Conservation (phyloP, 92 coral and sea anemone genomes). For the Scolanthus callimorphus region DNA sequence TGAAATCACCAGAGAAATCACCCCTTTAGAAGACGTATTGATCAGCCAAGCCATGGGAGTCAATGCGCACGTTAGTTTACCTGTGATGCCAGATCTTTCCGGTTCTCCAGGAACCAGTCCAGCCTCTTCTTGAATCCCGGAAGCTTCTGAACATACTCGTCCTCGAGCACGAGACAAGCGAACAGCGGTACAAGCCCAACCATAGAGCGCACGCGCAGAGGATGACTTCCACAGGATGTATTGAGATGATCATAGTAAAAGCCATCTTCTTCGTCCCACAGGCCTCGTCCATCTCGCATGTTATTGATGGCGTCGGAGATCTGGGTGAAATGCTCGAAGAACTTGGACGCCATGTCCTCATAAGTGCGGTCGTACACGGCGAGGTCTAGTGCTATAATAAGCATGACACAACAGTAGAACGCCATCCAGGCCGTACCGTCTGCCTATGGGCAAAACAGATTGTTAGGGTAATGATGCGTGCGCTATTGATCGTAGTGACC, state of each 20-base stretch:
- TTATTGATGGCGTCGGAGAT: slow-evolving; percentile 94
- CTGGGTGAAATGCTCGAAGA: slow-evolving; percentile 95
- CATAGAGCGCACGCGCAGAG: slow-evolving; percentile 85
- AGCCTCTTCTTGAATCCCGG: slow-evolving; percentile 77
- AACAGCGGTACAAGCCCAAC: slow-evolving; percentile 80
- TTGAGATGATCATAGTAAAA: slow-evolving; percentile 92
- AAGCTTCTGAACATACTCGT: slow-evolving; percentile 57
- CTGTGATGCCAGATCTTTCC: slow-evolving; percentile 71
- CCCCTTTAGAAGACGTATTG: too few species aligned
- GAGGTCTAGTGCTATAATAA: slow-evolving; percentile 86
- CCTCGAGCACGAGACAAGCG: slow-evolving; percentile 74
- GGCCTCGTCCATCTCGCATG: slow-evolving; percentile 87
- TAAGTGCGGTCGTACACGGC: slow-evolving; percentile 73
- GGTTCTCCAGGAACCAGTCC: slow-evolving; percentile 81
- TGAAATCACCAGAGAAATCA: too few species aligned
- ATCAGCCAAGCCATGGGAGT: too few species aligned
- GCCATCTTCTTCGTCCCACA: slow-evolving; percentile 97
- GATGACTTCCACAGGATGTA: slow-evolving; percentile 9
- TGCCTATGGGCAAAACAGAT: slow-evolving; percentile 48
- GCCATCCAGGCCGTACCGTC: slow-evolving; percentile 99
- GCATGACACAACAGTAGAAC: slow-evolving; percentile 85
- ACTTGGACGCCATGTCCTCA: slow-evolving; percentile 98
- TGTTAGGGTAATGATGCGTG: background rate
- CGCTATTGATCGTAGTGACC: background rate
- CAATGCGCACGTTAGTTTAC: too few species aligned